Conservation (phyloP, 2,113 vertebrate genomes). For the Chaetura pelagica region DNA sequence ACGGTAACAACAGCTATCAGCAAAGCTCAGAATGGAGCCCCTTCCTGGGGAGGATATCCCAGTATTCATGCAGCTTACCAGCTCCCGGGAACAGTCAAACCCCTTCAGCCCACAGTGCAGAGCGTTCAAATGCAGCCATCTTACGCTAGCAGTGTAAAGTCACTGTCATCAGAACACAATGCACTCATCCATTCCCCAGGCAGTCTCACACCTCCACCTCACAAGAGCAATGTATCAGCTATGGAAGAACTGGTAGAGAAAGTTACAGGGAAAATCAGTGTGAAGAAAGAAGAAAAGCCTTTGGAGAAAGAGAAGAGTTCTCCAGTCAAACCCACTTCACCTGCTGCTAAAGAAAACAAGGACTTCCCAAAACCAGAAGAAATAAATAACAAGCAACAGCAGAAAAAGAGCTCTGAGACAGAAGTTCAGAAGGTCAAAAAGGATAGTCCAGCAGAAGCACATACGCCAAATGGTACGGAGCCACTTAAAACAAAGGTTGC, state of each 20-base stretch:
- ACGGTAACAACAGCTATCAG: conserved; percentile 97
- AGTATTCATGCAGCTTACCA: conserved; percentile 99
- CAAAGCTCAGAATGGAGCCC: conserved; percentile 96
- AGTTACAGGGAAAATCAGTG: conserved; percentile 88
- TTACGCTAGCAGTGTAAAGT: conserved; percentile 83
- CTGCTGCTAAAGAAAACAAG: conserved; percentile 86
- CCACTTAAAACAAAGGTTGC: conserved; percentile 84
- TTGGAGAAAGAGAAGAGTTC: conserved; percentile 80
- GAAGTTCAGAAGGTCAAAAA: conserved; percentile 87
- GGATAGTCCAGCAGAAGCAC: conserved; percentile 81
- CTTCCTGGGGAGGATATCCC: conserved; percentile 97
- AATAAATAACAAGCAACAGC: conserved; percentile 69
- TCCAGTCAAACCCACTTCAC: conserved; percentile 80
- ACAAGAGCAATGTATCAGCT: conserved; percentile 93
- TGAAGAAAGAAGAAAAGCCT: conserved; percentile 89
- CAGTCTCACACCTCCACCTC: conserved; percentile 89
- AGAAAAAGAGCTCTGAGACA: conserved; percentile 79
- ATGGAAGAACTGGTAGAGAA: conserved; percentile 99
- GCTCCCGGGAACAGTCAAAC: conserved; percentile 89
- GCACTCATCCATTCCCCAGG: conserved; percentile 87
- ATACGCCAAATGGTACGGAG: conserved; percentile 86
- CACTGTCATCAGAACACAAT: conserved; percentile 82
- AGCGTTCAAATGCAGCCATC: conserved; percentile 90
- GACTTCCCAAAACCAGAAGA: conserved; percentile 83
- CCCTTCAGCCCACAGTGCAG: conserved; percentile 84